These are phyloP conservation scores for Eira barbara DNA, from an alignment of 2,113 vertebrate species.

Conservation along the genomic window DNA sequence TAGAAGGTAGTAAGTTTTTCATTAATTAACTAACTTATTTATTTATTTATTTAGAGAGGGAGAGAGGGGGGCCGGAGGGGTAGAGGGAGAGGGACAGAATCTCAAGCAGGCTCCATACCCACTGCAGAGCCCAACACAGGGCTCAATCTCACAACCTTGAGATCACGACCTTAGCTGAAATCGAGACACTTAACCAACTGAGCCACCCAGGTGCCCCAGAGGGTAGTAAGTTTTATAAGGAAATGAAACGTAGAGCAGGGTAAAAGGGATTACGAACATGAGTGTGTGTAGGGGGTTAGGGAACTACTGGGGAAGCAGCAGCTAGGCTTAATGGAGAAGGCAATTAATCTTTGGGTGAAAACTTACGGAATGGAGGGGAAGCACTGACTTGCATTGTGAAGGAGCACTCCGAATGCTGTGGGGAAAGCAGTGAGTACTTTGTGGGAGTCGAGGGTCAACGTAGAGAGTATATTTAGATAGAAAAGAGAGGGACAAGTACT, in stretches of 20 bases:
- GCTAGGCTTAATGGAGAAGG: background rate
- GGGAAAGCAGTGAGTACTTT: background rate
- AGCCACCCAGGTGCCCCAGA: background rate
- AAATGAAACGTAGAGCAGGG: background rate
- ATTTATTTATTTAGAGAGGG: background rate
- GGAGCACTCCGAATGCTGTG: background rate
- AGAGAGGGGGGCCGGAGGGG: background rate
- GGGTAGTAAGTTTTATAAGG: background rate
- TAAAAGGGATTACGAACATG: background rate
- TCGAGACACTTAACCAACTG: background rate
- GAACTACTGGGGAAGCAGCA: background rate
- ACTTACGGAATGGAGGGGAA: background rate
- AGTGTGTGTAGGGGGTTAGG: background rate
- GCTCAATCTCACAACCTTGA: background rate
- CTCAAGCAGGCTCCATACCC: background rate
- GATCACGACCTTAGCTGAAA: background rate
- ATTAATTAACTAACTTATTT: background rate
- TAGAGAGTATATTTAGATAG: background rate
- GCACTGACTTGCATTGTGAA: background rate
- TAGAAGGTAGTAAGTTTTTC: background rate
- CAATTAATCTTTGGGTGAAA: background rate
- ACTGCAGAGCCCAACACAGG: background rate
- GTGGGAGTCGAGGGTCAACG: background rate
- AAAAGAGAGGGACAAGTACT: background rate
- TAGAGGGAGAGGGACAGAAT: background rate